Evolutionary conservation across 2,797 vertebrate genomes (phyloP), one percentile per base, ranked within the genome.

Genomic region (Champsocephalus gunnari): DNA sequence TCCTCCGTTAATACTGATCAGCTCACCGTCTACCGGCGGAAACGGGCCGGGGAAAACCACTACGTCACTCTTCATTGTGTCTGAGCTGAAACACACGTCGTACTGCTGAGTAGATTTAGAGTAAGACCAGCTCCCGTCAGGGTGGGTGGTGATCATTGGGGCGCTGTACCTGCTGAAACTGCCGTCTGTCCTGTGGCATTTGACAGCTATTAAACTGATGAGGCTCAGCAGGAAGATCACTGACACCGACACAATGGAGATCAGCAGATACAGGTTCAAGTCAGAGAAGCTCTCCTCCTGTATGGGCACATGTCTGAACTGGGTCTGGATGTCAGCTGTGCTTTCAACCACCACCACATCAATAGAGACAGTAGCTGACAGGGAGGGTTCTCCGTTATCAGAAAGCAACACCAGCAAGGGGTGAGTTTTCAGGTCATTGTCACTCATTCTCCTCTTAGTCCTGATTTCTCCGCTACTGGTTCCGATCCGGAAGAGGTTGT

Each of bases 401-500:
- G 91, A 94, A 61, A 97, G 96, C 69, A 94, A 79, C 84, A 96
- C 93, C 0, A 95, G 93, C 86, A 97, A 76, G 65, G 95, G 96
- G 88, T 96, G 95, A 64, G 92, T 91, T 72, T 90, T 84, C 38
- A 92, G 58, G 82, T 86, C 94, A 79, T 96, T 96, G 80, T 96
- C 96, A 55, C 92, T 94, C 83, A 96, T 92, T 84, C 94, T 95
- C 80, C 94, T 95, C 88, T 95, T 96, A 93, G 96, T 96, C 92
- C 95, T 94, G 84, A 97, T 94, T 88, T 97, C 96, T 53, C 96
- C 96, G 3, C 93, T 96, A 67, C 96, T 96, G 66, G 95, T 92
- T 68, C 95, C 95, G 41, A 96, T 91, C 71, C 93, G 95, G 24
- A 24, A 24, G 24, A 24, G 24, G 24, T 24, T 24, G 24, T 24